Percentiles rank a stretch among this genome's conserved stretches.
Evolutionary conservation across 1,140 invertebrate species (phyloP).

Genomic region (Pachypsylla venusta): DNA sequence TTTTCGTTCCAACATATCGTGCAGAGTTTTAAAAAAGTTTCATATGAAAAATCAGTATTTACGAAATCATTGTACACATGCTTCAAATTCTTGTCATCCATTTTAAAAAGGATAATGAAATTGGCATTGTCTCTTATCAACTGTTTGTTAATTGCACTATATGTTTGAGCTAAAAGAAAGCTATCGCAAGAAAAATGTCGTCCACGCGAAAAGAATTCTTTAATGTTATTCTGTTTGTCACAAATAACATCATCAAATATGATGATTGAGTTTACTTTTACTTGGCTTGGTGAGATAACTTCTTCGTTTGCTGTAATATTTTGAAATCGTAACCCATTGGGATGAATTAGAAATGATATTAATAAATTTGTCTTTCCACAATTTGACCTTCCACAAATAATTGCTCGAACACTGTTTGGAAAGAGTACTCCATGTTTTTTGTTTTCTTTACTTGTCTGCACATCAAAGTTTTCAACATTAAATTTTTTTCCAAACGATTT

Average conservation of each 20-base stretch:
- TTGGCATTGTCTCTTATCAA: conserved; percentile 30
- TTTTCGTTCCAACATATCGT: conserved; percentile 25
- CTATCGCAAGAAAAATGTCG: conserved; percentile 29
- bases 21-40: conserved; percentile 13
- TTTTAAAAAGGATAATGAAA: conserved; percentile 30
- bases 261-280: conserved; percentile 25
- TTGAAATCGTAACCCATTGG: conserved; percentile 29
- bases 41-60: conserved; percentile 13
- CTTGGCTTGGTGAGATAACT: conserved; percentile 17
- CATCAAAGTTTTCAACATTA: too few relatives aligned
- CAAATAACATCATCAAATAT: conserved; percentile 31
- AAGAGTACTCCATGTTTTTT: conserved; percentile 19
- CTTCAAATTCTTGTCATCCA: conserved; percentile 31
- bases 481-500: too few relatives aligned
- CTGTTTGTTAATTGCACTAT: conserved; percentile 30
- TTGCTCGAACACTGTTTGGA: conserved; percentile 21
- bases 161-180: conserved; percentile 32
- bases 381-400: conserved; percentile 26
- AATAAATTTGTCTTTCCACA: conserved; percentile 30
- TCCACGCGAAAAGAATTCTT: conserved; percentile 29
- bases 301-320: conserved; percentile 20
- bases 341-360: conserved; percentile 23
- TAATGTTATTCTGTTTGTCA: conserved; percentile 23
- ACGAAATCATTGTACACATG: conserved; percentile 31
- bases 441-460: too few relatives aligned